These are phyloP conservation scores for Melipona bicolor DNA, from an alignment of 2,888 invertebrate genomes.

Conservation along the genomic window DNA sequence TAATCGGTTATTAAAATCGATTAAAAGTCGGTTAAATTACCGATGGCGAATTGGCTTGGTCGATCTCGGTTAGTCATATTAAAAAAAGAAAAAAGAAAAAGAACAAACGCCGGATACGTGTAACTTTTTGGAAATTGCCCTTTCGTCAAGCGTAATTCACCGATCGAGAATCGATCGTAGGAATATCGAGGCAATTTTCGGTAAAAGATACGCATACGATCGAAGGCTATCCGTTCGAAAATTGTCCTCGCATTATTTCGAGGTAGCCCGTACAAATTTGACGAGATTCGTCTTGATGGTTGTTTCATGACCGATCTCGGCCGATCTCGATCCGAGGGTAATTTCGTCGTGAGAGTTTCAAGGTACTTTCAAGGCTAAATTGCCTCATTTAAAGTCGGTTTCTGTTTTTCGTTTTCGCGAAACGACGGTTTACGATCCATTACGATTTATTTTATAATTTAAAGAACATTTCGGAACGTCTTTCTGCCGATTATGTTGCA, in stretches of 20 bases:
- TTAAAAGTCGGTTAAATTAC: conserved; percentile 74
- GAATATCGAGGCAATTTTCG: background rate
- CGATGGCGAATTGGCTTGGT: conserved; percentile 31
- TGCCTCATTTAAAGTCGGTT: background rate
- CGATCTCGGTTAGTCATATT: conserved; percentile 21
- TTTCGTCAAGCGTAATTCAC: conserved; percentile 17
- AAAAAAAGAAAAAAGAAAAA: conserved; percentile 32
- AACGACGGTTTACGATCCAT: background rate
- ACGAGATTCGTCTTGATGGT: background rate
- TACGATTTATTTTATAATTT: background rate
- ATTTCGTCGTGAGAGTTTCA: background rate
- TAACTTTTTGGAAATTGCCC: conserved; percentile 16
- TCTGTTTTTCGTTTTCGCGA: background rate
- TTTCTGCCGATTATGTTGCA: background rate
- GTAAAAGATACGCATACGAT: background rate
- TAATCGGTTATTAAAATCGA: conserved; percentile 67
- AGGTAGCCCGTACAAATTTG: background rate
- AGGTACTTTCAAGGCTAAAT: background rate
- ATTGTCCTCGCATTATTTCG: background rate
- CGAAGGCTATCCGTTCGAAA: background rate
- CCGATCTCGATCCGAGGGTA: background rate
- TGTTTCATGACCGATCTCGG: background rate
- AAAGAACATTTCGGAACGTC: background rate
- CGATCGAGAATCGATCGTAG: conserved; percentile 9
- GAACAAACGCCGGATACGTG: conserved; percentile 9